Evolutionary conservation across 2,113 vertebrate genomes (phyloP).

Genomic region (Polyodon spathula): DNA sequence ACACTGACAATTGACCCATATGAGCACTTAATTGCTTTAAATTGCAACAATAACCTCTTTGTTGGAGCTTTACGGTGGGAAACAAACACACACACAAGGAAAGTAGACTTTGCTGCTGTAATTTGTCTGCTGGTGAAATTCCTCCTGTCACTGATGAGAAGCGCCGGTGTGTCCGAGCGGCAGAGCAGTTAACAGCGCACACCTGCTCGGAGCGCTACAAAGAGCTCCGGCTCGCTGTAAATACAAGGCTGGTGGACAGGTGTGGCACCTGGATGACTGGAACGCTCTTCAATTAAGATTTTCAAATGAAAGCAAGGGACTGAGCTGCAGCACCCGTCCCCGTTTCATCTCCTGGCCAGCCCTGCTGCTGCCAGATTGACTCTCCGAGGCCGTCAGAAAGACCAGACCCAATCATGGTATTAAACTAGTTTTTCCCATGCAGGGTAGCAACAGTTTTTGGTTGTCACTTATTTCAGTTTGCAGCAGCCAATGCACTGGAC

Average conservation of each 20-base stretch:
- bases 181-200: constrained; percentile 33
- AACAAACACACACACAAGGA: constrained; percentile 17
- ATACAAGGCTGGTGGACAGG: constrained; percentile 44
- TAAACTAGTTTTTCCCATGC: no score
- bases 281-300: constrained; percentile 63
- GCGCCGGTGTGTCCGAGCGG: constrained; percentile 14
- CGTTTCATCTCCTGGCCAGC: no score
- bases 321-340: no score
- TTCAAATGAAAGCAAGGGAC: constrained; percentile 71
- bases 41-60: constrained; percentile 32
- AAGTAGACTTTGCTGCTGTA: constrained; percentile 10
- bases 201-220: constrained; percentile 47
- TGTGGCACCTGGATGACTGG: constrained; percentile 38
- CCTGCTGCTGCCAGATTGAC: no score
- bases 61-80: constrained; percentile 23
- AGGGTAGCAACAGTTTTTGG: no score
- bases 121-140: constrained; percentile 37
- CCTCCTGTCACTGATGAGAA: constrained; percentile 32
- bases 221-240: constrained; percentile 40
- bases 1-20: constrained; percentile 19
- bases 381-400: no score
- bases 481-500: no score
- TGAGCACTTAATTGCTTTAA: constrained; percentile 29
- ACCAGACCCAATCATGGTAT: no score
- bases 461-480: no score